Conservation (phyloP, 2,113 vertebrate genomes). For the Variabilichromis moorii region DNA sequence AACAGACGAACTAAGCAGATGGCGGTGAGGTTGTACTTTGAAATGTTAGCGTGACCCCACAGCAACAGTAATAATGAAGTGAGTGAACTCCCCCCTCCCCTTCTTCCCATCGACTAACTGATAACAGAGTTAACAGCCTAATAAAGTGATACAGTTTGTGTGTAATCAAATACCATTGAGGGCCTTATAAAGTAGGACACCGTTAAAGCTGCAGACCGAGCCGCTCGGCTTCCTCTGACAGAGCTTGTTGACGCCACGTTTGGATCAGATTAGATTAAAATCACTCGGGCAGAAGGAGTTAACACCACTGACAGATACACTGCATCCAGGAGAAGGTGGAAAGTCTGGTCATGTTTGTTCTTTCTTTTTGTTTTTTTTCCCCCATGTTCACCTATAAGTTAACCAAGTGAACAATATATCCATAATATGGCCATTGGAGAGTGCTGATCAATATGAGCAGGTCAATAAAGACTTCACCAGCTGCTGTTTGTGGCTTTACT, state of each 20-base stretch:
- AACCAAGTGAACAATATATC: neutral
- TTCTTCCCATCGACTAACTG: constrained; percentile 1
- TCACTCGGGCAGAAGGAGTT: neutral
- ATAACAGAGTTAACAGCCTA: constrained; percentile 34
- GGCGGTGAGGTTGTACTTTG: neutral
- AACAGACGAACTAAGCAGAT: neutral
- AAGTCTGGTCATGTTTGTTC: neutral
- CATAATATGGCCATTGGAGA: neutral
- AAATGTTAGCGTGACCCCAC: neutral
- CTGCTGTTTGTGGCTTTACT: neutral
- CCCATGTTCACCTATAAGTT: neutral
- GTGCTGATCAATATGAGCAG: neutral
- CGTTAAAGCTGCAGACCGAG: neutral
- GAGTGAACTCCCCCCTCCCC: neutral
- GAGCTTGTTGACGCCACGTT: neutral
- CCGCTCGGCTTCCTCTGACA: neutral
- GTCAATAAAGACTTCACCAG: constrained; percentile 6
- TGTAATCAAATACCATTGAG: constrained; percentile 11
- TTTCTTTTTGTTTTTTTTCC: neutral
- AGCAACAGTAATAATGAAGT: neutral
- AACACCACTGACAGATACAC: neutral
- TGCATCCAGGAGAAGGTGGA: neutral
- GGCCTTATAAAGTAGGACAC: neutral
- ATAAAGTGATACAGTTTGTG: constrained; percentile 10
- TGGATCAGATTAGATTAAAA: neutral